Base-by-base conservation (phyloP, 1,140 invertebrate species). In the Phocides pigmalion region DNA sequence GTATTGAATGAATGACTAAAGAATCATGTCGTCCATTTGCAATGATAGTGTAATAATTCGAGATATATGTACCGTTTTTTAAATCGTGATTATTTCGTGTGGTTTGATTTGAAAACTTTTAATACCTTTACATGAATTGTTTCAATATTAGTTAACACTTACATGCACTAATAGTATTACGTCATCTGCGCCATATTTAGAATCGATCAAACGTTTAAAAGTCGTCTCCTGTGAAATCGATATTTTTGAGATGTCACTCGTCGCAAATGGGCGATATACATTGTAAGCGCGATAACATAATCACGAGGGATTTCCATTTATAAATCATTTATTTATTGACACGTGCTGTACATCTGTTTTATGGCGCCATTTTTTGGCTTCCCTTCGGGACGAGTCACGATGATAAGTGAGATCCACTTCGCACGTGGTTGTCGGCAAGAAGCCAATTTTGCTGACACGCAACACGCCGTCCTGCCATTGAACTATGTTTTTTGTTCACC, bases 391-490 rank as follows among this genome's bases (percentile, higher is more conserved):
- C 49, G 35, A 54, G 35, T 54, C 51, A 54, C 51, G 17, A 54
- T 54, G 51, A 54, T 12, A 54, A 15, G 50, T 53, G 19, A 15
- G 17, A 41, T 19, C 11, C 19, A 54, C 12, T 20, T 54, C 39
- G 16, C 46, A 62, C 50, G 47, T 63, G 22, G 28, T 15, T 37
- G 37, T 68, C 54, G 65, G 65, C 64, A 59, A 51, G 8, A 32
- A 64, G 64, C 69, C 69, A 72, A 68, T 58, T 44, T 64, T 53
- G 49, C 61, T 62, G 14, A 58, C 67, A 66, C 64, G 63, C 64
- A 17, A 41, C 25, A 5, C 35, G 15, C 46, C 14, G 22, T 42
- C 28, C 20, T 62, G 61, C 44, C 63, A 47, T 68, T 66, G 62
- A 70, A 74, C 69, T 65, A 54, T n/a, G 41, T 54, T 58, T 35